Base-by-base conservation (phyloP, 2,113 vertebrate species). In the Synodontis membranacea region DNA sequence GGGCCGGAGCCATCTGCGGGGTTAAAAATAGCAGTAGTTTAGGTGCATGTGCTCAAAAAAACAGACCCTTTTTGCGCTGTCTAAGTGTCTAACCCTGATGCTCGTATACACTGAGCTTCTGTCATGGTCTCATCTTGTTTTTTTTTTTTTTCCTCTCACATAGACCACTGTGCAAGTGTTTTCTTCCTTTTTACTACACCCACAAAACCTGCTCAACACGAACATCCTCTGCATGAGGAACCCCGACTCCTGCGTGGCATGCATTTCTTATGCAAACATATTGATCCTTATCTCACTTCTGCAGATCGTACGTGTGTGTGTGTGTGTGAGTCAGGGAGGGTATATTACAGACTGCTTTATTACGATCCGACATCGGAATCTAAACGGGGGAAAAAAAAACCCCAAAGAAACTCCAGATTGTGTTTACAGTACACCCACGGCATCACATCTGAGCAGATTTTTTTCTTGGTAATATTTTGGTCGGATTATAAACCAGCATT, bases 261-360 rank as follows among this genome's bases (percentile, higher is more conserved):
- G 86, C 56, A 74, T 83, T 75, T 83, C 88, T 82, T 86, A 78
- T 86, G 76, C 56, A 86, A 34, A 12, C 2, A 12, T 66, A 84
- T 82, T 58, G 86, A 89, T 89, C 12, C 5, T 14, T 64, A 79
- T 88, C 60, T 87, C 60, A 25, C 8, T 34, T 64, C 79, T 79
- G n/a, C 48, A 84, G 50, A 39, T 70, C 31, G 28, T 50, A 31
- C 31, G 5, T 64, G 58, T 44, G 25, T n/a, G 39, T n/a, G 37
- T 21, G 31, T 42, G 48, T 44, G 19, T 28, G 21, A 68, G 31
- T 15, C 17, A 6, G 31, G 2, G 8, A 72, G 37, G 8, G 7
- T 28, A 42, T 21, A 46, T n/a, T 34, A 34, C 7, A 54, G 9
- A 34, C 11, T 48, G 25, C 14, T n/a, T 50, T 1, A 9, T n/a